Conservation (phyloP, 2,888 invertebrate genomes). For the Lutraria lutraria region DNA sequence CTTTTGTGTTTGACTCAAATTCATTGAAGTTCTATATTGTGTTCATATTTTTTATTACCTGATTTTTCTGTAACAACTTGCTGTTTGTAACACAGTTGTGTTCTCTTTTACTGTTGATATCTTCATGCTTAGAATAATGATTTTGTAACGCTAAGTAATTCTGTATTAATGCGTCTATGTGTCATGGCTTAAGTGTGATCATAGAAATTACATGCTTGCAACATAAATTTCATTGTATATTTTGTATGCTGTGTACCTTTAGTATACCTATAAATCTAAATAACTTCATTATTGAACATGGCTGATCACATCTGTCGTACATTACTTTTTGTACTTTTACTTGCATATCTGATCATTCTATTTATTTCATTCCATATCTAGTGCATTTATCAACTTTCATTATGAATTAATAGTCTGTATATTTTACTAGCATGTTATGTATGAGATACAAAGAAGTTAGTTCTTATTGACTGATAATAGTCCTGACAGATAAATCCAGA, state of each 20-base stretch:
- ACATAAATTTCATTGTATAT: not conserved
- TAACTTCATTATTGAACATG: too few relatives aligned
- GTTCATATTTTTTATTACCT: not conserved
- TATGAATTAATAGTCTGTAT: not conserved
- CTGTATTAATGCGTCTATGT: not conserved
- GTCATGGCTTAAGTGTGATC: not conserved
- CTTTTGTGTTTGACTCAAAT: not conserved
- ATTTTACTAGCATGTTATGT: not conserved
- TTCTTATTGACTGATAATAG: not conserved
- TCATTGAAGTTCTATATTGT: not conserved
- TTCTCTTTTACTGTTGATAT: not conserved
- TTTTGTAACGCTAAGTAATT: not conserved
- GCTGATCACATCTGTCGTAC: too few relatives aligned
- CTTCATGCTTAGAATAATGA: not conserved
- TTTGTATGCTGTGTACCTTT: not conserved
- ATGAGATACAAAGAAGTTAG: not conserved
- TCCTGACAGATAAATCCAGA: not conserved
- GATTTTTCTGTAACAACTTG: not conserved
- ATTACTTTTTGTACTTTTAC: not conserved
- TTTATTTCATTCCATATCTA: not conserved
- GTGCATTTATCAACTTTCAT: not conserved
- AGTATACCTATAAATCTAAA: too few relatives aligned
- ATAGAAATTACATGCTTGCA: not conserved
- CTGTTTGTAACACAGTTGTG: not conserved
- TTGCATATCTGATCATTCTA: not conserved